Evolutionary conservation across 2,797 vertebrate species (phyloP).

Genomic region (Agapornis canus): DNA sequence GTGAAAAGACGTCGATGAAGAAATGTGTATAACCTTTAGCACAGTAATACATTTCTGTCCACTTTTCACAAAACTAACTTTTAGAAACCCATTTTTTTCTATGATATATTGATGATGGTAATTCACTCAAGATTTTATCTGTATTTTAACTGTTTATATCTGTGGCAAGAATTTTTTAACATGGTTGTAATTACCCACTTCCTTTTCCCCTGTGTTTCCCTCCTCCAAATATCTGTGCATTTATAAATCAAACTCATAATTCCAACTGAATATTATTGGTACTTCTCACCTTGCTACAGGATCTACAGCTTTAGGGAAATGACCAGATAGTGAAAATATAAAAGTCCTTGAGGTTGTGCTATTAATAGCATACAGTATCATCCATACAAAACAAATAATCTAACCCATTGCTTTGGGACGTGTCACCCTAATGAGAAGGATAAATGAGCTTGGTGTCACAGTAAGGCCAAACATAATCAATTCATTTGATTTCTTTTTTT

Average conservation of each 20-base stretch:
- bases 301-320: not conserved
- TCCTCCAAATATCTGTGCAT: not conserved
- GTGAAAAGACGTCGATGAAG: not conserved
- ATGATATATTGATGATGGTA: not conserved
- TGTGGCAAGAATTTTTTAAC: not conserved
- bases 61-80: not conserved
- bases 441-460: not conserved
- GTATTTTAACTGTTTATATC: not conserved
- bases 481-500: not conserved
- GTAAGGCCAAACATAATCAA: not conserved
- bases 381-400: not conserved
- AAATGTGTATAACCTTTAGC: not conserved
- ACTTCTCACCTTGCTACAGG: not conserved
- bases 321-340: not conserved
- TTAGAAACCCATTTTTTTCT: not conserved
- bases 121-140: not conserved
- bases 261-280: not conserved
- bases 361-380: not conserved
- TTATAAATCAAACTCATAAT: not conserved
- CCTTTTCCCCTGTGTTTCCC: not conserved
- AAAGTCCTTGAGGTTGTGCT: not conserved
- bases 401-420: not conserved
- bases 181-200: not conserved
- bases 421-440: not conserved
- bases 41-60: not conserved